Conservation (phyloP, 2,888 invertebrate genomes). For the Timandra comae region DNA sequence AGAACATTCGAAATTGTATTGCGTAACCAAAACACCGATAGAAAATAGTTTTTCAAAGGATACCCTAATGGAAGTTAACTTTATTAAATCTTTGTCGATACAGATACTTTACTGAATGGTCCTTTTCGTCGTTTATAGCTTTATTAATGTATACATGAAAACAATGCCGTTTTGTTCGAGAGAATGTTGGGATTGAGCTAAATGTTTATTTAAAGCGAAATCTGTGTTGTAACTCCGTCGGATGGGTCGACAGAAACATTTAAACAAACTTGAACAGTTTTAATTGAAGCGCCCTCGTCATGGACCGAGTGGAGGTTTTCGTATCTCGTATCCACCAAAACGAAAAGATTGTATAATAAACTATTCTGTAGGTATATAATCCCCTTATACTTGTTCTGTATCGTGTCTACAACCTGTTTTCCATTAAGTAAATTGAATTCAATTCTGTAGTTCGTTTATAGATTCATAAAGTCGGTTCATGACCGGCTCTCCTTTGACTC, state of each 20-base stretch:
- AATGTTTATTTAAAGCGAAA: conserved; percentile 39
- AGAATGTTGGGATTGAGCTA: conserved; percentile 23
- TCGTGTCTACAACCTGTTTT: conserved; percentile 25
- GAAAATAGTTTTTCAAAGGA: conserved; percentile 16
- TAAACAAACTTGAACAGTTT: conserved; percentile 66
- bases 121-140: conserved; percentile 12
- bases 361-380: conserved; percentile 10
- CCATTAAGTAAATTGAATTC: conserved; percentile 48
- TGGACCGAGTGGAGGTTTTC: conserved; percentile 26
- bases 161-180: conserved; percentile 20
- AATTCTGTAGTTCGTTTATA: conserved; percentile 31
- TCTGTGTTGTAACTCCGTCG: conserved; percentile 38
- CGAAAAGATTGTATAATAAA: conserved; percentile 8
- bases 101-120: background rate
- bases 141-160: conserved; percentile 9
- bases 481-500: conserved; percentile 20
- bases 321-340: conserved; percentile 15
- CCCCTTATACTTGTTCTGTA: conserved; percentile 3
- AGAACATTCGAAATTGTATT: conserved; percentile 39
- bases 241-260: conserved; percentile 60
- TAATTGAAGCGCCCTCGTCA: conserved; percentile 64
- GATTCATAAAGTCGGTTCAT: conserved; percentile 33
- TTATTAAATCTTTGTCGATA: conserved; percentile 15
- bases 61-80: conserved; percentile 9
- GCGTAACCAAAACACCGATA: conserved; percentile 14